A percentile compares a stretch with the other conserved stretches of the same genome.
Evolutionary conservation across 53 echinoderm and acorn worm species (phyloP).

Genomic region (Holothuria scabra): DNA sequence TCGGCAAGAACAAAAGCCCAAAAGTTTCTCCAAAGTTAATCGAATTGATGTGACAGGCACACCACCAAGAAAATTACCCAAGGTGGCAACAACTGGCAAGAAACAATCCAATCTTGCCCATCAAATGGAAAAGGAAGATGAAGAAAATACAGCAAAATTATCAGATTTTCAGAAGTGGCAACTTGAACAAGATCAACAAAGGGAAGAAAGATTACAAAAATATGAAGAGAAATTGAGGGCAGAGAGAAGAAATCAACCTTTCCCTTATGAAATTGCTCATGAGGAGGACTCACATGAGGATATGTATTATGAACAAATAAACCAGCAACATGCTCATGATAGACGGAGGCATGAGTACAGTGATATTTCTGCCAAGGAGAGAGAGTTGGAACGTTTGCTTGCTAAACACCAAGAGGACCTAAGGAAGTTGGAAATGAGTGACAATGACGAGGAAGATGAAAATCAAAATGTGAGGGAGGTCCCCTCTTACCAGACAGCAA

Average conservation of each 20-base stretch:
- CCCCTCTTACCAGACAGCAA: no score
- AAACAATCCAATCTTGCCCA: conserved; percentile 5
- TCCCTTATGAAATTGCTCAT: neutral
- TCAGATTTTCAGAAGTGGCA: conserved; percentile 91
- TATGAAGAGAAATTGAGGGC: conserved; percentile 48
- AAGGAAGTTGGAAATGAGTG: conserved; percentile 45
- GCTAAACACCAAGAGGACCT: conserved; percentile 72
- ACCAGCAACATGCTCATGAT: conserved; percentile 46
- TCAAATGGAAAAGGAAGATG: neutral
- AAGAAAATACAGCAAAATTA: conserved; percentile 27
- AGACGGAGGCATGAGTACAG: conserved; percentile 73
- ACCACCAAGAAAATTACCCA: conserved; percentile 3
- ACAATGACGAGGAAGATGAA: conserved; percentile 34
- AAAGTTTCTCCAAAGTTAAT: conserved; percentile 17
- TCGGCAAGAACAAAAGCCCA: conserved; percentile 34
- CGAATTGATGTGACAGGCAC: conserved; percentile 8
- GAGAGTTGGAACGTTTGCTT: conserved; percentile 73
- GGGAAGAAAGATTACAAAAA: conserved; percentile 67
- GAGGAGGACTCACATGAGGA: conserved; percentile 41
- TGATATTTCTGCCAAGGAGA: conserved; percentile 67
- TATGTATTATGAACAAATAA: conserved; percentile 26
- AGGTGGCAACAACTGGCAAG: conserved; percentile 29
- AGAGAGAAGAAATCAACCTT: conserved; percentile 3
- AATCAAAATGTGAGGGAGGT: neutral
- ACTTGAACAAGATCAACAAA: conserved; percentile 77